These are phyloP conservation scores for Rhinoraja longicauda DNA, from an alignment of 2,797 vertebrate species.

Conservation along the genomic window DNA sequence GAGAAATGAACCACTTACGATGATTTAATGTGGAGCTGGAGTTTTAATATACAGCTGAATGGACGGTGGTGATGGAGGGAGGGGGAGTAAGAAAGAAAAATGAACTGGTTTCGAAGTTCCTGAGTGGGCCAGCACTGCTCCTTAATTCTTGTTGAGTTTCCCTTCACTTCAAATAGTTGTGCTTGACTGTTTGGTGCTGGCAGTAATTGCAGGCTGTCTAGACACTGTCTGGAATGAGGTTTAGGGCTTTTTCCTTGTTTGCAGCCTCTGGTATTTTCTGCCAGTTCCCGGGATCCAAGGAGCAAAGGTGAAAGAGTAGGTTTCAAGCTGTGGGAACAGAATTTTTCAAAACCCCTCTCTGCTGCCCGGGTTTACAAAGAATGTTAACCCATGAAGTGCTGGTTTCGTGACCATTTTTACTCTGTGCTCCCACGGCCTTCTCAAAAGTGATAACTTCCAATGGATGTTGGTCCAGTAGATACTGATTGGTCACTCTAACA, in stretches of 20 bases:
- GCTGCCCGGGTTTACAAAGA: neutral
- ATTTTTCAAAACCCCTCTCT: neutral
- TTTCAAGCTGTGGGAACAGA: constrained; percentile 38
- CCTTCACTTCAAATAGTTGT: constrained; percentile 19
- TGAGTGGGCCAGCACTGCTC: constrained; percentile 12
- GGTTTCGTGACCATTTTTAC: neutral
- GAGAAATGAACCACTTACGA: neutral
- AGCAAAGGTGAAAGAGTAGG: constrained; percentile 37
- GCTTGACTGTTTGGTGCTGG: constrained; percentile 57
- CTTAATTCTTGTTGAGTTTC: neutral
- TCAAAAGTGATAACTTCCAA: neutral
- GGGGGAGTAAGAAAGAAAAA: neutral
- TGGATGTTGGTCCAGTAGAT: too few relatives aligned
- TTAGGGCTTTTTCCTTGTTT: constrained; percentile 43
- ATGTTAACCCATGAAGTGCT: constrained; percentile 14
- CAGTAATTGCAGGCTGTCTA: constrained; percentile 90
- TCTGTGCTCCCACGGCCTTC: too few relatives aligned
- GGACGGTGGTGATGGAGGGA: neutral
- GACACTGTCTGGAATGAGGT: constrained; percentile 84
- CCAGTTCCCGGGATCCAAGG: constrained; percentile 34
- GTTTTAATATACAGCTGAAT: neutral
- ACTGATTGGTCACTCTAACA: neutral
- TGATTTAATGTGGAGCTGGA: neutral
- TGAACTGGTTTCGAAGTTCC: constrained; percentile 11
- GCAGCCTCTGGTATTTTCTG: constrained; percentile 35